Conservation (phyloP, 2,888 invertebrate species). For the Heterodera filipjevi region DNA sequence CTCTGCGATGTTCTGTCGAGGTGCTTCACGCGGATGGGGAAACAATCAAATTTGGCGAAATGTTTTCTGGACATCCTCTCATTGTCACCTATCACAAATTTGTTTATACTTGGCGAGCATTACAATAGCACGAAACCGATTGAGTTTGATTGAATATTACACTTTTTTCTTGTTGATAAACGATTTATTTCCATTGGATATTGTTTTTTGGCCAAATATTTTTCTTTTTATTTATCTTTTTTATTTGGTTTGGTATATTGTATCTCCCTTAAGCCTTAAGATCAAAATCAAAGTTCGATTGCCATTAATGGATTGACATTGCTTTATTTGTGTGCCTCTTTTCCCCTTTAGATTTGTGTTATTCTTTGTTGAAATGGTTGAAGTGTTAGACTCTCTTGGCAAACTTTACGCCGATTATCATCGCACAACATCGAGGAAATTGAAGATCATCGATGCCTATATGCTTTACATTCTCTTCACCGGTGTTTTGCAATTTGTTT, state of each 20-base stretch:
- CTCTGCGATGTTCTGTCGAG: slow-evolving; percentile 46
- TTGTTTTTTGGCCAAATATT: no score
- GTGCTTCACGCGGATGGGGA: slow-evolving; percentile 86
- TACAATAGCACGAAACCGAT: slow-evolving; percentile 78
- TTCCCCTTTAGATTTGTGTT: slow-evolving; percentile 68
- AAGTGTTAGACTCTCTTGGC: slow-evolving; percentile 41
- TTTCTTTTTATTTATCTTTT: no score
- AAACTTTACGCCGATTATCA: slow-evolving; percentile 76
- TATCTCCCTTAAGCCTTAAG: no score
- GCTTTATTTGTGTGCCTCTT: slow-evolving; percentile 94
- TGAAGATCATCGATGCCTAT: slow-evolving; percentile 96
- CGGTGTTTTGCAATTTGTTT: slow-evolving; percentile 79
- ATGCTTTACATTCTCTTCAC: slow-evolving; percentile 90
- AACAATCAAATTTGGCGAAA: slow-evolving; percentile 76
- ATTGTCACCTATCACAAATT: slow-evolving; percentile 80
- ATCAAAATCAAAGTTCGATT: no score
- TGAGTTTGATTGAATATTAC: slow-evolving; percentile 14
- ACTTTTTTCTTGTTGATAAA: no score
- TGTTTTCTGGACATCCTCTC: slow-evolving; percentile 69
- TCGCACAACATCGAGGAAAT: slow-evolving; percentile 83
- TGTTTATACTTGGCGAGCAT: slow-evolving; percentile 93
- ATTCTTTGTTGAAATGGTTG: slow-evolving; percentile 35
- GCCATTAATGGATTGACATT: no score
- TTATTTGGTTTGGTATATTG: no score
- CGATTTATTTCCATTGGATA: no score